A percentile compares a stretch with the other conserved stretches of the same genome.
phyloP scores from a whole-genome alignment of 1,140 invertebrate species.

The Orius laevigatus region DNA sequence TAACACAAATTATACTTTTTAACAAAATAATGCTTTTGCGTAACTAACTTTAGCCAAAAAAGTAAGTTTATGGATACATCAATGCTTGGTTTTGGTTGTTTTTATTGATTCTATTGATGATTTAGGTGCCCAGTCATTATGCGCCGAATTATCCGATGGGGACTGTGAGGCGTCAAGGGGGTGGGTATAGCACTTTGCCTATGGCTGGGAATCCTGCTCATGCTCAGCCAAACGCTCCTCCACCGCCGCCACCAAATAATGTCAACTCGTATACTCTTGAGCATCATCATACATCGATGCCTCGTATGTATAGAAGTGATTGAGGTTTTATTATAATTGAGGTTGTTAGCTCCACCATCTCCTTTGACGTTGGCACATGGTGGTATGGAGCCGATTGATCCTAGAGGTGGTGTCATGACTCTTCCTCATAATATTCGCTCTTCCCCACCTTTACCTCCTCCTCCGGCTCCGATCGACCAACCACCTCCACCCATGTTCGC shows the following conservation, averaged over 20 bases:
- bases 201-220: conserved; percentile 29
- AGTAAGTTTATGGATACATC: neutral
- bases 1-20: conserved; percentile 2
- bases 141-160: conserved; percentile 83
- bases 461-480: conserved; percentile 61
- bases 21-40: neutral
- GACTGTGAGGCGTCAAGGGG: conserved; percentile 55
- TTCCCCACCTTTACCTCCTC: conserved; percentile 61
- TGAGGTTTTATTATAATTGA: conserved; percentile 4
- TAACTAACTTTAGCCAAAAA: neutral
- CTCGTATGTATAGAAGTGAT: conserved; percentile 42
- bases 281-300: conserved; percentile 53
- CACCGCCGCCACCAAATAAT: conserved; percentile 33
- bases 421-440: conserved; percentile 13
- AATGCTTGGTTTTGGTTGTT: neutral
- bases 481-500: conserved; percentile 19
- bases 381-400: conserved; percentile 12
- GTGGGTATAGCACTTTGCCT: conserved; percentile 67
- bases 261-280: conserved; percentile 27
- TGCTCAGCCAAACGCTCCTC: conserved; percentile 27
- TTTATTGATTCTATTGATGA: conserved; percentile 26
- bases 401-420: conserved; percentile 3
- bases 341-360: conserved; percentile 51
- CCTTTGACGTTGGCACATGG: conserved; percentile 32
- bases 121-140: conserved; percentile 79